Conservation (phyloP, 2,113 vertebrate species). For the Gambusia affinis region DNA sequence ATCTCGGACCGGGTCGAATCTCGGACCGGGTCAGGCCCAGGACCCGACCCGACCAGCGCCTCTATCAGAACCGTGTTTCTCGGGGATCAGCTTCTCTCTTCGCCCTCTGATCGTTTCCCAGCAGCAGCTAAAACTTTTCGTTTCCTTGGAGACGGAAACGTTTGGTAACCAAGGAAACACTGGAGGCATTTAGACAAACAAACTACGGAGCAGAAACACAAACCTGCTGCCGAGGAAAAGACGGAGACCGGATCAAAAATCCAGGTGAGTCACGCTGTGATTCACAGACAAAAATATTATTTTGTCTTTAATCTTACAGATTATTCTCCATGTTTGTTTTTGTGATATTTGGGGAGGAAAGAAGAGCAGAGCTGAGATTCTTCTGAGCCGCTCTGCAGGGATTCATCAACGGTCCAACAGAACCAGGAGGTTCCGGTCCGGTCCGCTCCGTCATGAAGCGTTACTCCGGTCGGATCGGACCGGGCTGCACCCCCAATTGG, state of each 20-base stretch:
- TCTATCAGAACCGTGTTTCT: conserved; percentile 31
- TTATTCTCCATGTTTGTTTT: no score
- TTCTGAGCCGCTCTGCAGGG: no score
- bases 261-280: no score
- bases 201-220: background rate
- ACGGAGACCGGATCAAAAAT: no score
- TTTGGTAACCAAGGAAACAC: conserved; percentile 20
- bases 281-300: no score
- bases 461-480: conserved; percentile 56
- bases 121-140: conserved; percentile 40
- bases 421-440: conserved; percentile 6
- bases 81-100: conserved; percentile 46
- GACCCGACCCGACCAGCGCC: no score
- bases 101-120: conserved; percentile 40
- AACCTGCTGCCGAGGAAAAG: background rate
- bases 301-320: no score
- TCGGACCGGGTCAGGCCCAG: no score
- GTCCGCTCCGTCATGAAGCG: conserved; percentile 55
- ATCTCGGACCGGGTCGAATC: no score
- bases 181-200: conserved; percentile 30
- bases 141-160: conserved; percentile 2
- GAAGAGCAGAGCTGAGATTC: no score
- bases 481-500: conserved; percentile 41
- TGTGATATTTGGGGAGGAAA: no score
- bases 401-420: no score